These are phyloP conservation scores for Dermochelys coriacea DNA, from an alignment of 2,797 vertebrate species.

Conservation along the genomic window DNA sequence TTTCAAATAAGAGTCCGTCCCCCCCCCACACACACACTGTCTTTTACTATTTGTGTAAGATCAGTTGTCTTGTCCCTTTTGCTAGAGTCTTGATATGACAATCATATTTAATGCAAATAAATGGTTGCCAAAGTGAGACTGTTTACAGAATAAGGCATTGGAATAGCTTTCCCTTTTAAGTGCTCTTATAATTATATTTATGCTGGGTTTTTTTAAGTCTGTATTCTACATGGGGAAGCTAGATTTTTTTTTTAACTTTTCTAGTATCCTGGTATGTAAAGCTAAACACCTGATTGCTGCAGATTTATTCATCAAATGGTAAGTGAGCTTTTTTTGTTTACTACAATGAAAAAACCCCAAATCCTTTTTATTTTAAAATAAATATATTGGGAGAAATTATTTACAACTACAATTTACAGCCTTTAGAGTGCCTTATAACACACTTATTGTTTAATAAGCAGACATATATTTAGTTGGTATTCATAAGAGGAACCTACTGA, in stretches of 20 bases:
- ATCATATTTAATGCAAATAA: not conserved
- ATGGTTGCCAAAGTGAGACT: not conserved
- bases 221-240: not conserved
- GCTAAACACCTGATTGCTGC: not conserved
- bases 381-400: not conserved
- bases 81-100: not conserved
- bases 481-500: not conserved
- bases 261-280: not conserved
- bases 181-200: not conserved
- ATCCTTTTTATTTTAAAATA: not conserved
- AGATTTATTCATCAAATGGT: not conserved
- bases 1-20: not conserved
- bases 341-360: not conserved
- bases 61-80: not conserved
- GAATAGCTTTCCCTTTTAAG: not conserved
- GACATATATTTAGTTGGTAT: not conserved
- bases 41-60: not conserved
- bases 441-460: not conserved
- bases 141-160: not conserved
- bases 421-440: not conserved
- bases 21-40: not conserved
- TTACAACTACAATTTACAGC: not conserved
- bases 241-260: not conserved
- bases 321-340: not conserved
- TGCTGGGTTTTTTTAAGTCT: not conserved